A percentile compares a stretch with the other conserved stretches of the same genome.
phyloP scores from a whole-genome alignment of 2,113 vertebrate species.

The Polyodon spathula region DNA sequence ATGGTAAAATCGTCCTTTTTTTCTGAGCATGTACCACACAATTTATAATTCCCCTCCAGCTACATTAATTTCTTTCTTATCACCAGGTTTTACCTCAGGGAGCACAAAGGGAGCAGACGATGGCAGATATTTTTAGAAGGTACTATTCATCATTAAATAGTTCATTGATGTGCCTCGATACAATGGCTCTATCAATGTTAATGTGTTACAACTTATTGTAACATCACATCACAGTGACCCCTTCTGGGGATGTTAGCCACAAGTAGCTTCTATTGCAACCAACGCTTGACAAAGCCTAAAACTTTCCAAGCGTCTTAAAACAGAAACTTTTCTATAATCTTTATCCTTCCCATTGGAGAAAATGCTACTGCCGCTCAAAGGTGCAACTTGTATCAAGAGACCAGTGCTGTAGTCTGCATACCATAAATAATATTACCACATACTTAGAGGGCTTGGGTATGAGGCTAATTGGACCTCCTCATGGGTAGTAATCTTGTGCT shows the following conservation, averaged over 20 bases:
- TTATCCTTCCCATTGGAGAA: too few relatives aligned
- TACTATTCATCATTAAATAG: constrained; percentile 45
- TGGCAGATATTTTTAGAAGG: constrained; percentile 66
- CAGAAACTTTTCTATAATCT: too few relatives aligned
- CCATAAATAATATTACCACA: constrained; percentile 17
- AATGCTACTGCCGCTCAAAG: not conserved
- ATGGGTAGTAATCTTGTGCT: constrained; percentile 24
- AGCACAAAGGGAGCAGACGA: constrained; percentile 58
- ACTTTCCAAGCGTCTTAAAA: too few relatives aligned
- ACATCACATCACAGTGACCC: too few relatives aligned
- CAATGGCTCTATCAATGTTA: too few relatives aligned
- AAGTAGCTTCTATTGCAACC: too few relatives aligned
- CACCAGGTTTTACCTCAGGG: constrained; percentile 57
- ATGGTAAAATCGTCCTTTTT: not conserved
- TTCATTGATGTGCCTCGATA: too few relatives aligned
- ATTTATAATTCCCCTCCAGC: constrained; percentile 5
- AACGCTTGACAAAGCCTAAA: too few relatives aligned
- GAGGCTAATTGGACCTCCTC: constrained; percentile 28
- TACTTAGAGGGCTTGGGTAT: constrained; percentile 26
- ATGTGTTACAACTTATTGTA: too few relatives aligned
- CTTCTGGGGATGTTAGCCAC: too few relatives aligned
- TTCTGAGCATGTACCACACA: not conserved
- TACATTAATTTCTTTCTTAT: constrained; percentile 34
- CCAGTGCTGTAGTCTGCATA: constrained; percentile 29
- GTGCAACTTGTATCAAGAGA: constrained; percentile 6